Percentiles rank a stretch among this genome's conserved stretches.
Conservation (phyloP, 1,140 invertebrate species). For the Vanessa tameamea region DNA sequence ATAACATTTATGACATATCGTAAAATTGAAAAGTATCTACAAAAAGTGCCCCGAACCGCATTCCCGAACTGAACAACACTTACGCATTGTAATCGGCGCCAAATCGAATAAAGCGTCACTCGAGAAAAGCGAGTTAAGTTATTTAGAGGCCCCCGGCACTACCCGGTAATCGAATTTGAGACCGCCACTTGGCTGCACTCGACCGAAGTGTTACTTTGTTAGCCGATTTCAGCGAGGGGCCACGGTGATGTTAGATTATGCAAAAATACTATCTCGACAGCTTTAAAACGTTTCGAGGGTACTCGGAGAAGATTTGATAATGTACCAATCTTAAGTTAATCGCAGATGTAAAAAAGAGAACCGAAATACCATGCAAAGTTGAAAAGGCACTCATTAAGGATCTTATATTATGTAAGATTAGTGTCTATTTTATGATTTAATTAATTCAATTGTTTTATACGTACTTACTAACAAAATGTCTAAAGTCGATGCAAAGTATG, state of each 20-base stretch:
- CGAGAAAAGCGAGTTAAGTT: slow-evolving; percentile 66
- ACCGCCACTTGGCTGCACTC: slow-evolving; percentile 70
- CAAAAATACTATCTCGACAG: slow-evolving; percentile 33
- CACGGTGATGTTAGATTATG: slow-evolving; percentile 39
- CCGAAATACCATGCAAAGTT: neutral
- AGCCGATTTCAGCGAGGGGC: slow-evolving; percentile 62
- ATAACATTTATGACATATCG: slow-evolving; percentile 35
- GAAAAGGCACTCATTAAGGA: no score
- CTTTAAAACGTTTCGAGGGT: slow-evolving; percentile 27
- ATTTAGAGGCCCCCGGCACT: slow-evolving; percentile 66
- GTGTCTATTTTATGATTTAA: no score
- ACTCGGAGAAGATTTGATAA: slow-evolving; percentile 27
- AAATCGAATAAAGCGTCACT: slow-evolving; percentile 74
- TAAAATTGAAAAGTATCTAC: slow-evolving; percentile 38
- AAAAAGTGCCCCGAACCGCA: slow-evolving; percentile 46
- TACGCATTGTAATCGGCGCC: slow-evolving; percentile 67
- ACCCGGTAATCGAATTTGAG: slow-evolving; percentile 73
- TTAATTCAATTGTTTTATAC: neutral
- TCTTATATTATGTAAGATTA: no score
- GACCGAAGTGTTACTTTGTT: slow-evolving; percentile 72
- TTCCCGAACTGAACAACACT: slow-evolving; percentile 55
- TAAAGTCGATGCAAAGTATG: no score
- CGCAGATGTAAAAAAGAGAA: neutral
- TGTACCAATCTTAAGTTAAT: neutral
- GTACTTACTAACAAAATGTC: neutral